Evolutionary conservation across 2,113 vertebrate species (phyloP), one percentile per base, ranked within the genome.

Genomic region (Turdus rufiventris): DNA sequence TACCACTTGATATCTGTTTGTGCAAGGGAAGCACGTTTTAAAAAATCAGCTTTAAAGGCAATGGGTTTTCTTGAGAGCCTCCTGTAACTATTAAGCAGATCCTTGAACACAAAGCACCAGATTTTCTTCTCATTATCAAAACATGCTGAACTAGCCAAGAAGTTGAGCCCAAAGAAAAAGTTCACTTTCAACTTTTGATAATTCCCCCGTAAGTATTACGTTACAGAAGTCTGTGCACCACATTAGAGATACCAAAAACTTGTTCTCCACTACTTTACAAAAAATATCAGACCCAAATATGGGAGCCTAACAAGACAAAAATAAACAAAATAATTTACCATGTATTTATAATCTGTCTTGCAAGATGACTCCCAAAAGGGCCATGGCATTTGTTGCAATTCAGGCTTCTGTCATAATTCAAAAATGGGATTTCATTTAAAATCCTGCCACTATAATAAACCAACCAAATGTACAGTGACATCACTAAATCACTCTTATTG

Each of bases 91-190:
- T 38, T 60, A 92, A 67, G 58, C 53, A 88, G 45, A 67, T 77
- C 61, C 77, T 62, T 38, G 83, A 80, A 76, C 50, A 86, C 26
- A 26, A 93, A 78, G 83, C 75, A 96, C 26, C 70, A 95, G 40
- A 82, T 85, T 96, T 88, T 95, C 75, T 94, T 95, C 82, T 94
- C 93, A 88, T 86, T 96, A 95, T 91, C 8, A 5, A 48, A 91
- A 75, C 14, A 58, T 4, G 10, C 20, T 67, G 63, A 95, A 83
- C 43, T 45, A 79, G 92, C 74, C 85, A 82, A 81, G 43, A 93
- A 91, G 63, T 86, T 53, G 63, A 94, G 76, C 34, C 33, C 58
- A 60, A 77, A 16, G 21, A 81, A 91, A 79, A 91, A 90, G 78
- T 91, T 86, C 42, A 72, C 50, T 85, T 74, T 60, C 53, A 61